phyloP scores from a whole-genome alignment of 2,888 invertebrate species.

The Pristionchus maxplancki region DNA sequence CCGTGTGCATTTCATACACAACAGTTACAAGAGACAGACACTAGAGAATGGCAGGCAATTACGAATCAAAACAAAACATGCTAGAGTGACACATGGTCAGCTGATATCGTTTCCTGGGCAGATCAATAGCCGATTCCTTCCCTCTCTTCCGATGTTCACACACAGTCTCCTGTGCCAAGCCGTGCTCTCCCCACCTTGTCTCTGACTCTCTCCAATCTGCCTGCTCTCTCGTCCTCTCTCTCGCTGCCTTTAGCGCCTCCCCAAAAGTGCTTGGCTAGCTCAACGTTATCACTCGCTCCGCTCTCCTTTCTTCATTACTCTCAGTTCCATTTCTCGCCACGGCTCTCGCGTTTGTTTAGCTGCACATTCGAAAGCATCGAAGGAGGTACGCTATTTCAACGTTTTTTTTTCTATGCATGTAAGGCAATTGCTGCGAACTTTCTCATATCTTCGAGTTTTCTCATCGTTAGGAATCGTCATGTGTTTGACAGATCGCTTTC shows the following conservation, averaged over 20 bases:
- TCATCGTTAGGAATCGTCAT: too few species aligned
- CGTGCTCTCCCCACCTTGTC: background rate
- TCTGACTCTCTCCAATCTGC: background rate
- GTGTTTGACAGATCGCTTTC: too few species aligned
- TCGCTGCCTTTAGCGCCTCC: background rate
- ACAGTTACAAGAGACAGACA: too few species aligned
- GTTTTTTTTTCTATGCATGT: background rate
- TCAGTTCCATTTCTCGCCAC: background rate
- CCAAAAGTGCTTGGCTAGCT: background rate
- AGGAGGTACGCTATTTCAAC: background rate
- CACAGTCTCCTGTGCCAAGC: background rate
- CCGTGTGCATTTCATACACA: too few species aligned
- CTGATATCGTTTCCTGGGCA: background rate
- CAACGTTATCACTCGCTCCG: background rate
- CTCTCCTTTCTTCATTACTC: background rate
- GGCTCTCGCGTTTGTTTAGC: background rate
- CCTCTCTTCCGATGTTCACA: background rate
- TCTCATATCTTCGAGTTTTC: too few species aligned
- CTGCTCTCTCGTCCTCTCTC: background rate
- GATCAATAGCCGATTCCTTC: background rate
- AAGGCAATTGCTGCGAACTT: background rate
- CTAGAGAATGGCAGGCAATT: background rate
- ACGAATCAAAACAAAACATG: background rate
- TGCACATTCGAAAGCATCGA: background rate
- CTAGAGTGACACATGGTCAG: background rate